phyloP scores from a whole-genome alignment of 2,888 invertebrate species.

The Drosophila macrothrix region DNA sequence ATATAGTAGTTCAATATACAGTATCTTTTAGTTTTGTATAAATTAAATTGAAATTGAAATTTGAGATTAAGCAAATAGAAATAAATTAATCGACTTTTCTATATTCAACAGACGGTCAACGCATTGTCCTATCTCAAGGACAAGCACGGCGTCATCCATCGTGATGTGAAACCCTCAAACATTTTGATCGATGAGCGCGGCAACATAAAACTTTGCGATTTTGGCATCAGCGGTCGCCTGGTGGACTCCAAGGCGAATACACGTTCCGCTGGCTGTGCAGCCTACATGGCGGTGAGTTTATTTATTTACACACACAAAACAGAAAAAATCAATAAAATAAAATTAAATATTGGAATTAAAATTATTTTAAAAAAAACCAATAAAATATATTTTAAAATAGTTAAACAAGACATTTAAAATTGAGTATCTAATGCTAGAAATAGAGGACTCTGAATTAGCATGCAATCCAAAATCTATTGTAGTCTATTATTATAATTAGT shows the following conservation, averaged over 20 bases:
- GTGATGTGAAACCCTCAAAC: constrained; percentile 99
- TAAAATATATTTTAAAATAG: background rate
- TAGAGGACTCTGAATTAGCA: background rate
- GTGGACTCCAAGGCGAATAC: constrained; percentile 99
- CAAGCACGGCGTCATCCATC: constrained; percentile 97
- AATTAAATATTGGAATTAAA: background rate
- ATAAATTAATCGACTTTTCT: background rate
- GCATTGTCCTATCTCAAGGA: constrained; percentile 99
- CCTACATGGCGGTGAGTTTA: constrained; percentile 97
- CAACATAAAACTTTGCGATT: constrained; percentile 99
- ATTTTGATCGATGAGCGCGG: constrained; percentile 98
- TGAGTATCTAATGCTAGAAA: background rate
- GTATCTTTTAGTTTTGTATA: background rate
- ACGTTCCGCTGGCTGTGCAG: constrained; percentile 98
- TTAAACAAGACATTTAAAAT: background rate
- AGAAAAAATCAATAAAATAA: background rate
- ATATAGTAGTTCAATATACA: background rate
- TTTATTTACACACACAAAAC: background rate
- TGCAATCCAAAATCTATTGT: background rate
- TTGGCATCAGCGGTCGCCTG: constrained; percentile 98
- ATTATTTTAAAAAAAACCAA: background rate
- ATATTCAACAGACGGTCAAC: constrained; percentile 91
- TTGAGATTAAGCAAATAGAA: background rate
- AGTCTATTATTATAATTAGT: background rate
- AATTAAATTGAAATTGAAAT: background rate